A percentile compares a stretch with the other conserved stretches of the same genome.
phyloP scores from a whole-genome alignment of 2,113 vertebrate species.

The Podiceps cristatus region DNA sequence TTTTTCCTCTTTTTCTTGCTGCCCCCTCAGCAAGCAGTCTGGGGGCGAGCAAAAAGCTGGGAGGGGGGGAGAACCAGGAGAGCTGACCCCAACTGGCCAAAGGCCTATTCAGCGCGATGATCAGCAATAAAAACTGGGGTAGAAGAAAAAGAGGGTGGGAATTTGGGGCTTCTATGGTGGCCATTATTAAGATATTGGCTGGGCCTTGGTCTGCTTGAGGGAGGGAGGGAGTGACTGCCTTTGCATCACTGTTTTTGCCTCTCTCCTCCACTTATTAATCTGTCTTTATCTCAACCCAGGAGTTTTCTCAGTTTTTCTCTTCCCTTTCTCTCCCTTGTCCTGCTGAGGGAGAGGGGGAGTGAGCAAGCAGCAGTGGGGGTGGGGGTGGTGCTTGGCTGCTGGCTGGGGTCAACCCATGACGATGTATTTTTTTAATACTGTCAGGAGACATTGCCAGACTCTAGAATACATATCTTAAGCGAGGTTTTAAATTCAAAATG shows the following conservation, averaged over 20 bases:
- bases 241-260: not conserved
- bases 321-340: not conserved
- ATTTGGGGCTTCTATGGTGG: not conserved
- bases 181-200: not conserved
- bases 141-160: not conserved
- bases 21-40: accelerated
- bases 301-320: not conserved
- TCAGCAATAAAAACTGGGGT: not conserved
- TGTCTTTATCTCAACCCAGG: not conserved
- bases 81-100: not conserved
- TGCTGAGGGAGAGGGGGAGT: not conserved
- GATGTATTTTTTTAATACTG: not conserved
- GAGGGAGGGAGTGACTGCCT: too few relatives aligned
- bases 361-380: not conserved
- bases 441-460: not conserved
- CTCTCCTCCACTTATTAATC: not conserved
- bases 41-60: accelerated
- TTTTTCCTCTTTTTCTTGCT: not conserved
- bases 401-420: accelerated
- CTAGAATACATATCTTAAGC: not conserved
- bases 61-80: not conserved
- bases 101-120: not conserved
- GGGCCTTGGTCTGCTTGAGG: not conserved
- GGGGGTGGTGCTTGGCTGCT: not conserved
- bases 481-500: not conserved